Conservation (phyloP, 2,113 vertebrate species). For the Promerops cafer region DNA sequence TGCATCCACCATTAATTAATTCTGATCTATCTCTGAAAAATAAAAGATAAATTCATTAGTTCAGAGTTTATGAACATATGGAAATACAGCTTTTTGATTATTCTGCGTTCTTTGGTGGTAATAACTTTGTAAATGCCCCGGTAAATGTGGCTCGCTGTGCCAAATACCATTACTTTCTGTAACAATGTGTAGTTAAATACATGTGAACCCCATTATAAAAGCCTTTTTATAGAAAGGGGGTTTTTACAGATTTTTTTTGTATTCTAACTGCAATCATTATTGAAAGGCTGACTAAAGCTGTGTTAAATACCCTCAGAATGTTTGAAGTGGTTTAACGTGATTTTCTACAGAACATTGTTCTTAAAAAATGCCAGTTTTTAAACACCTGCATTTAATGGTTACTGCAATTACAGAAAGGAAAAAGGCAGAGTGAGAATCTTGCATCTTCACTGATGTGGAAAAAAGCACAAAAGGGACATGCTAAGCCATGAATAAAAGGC, state of each 20-base stretch:
- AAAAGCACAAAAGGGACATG: background rate
- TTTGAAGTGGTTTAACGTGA: background rate
- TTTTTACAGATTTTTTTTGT: background rate
- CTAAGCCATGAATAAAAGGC: background rate
- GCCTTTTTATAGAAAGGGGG: background rate
- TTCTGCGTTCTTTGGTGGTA: background rate
- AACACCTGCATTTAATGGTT: background rate
- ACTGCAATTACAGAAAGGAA: background rate
- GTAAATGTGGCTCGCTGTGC: background rate
- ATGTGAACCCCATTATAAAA: background rate
- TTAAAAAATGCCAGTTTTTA: background rate
- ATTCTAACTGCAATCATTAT: background rate
- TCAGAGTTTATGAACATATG: background rate
- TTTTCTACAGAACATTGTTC: background rate
- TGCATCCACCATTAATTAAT: background rate
- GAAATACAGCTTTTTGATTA: background rate
- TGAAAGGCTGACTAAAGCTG: background rate
- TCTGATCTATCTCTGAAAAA: background rate
- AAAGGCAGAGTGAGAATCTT: background rate
- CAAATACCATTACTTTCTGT: background rate
- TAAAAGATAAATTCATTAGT: background rate
- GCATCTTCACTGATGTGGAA: background rate
- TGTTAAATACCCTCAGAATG: background rate
- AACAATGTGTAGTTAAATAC: accelerated
- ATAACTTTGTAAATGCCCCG: background rate